These are phyloP conservation scores for Zele albiditarsus DNA, from an alignment of 2,888 invertebrate genomes.

Conservation along the genomic window DNA sequence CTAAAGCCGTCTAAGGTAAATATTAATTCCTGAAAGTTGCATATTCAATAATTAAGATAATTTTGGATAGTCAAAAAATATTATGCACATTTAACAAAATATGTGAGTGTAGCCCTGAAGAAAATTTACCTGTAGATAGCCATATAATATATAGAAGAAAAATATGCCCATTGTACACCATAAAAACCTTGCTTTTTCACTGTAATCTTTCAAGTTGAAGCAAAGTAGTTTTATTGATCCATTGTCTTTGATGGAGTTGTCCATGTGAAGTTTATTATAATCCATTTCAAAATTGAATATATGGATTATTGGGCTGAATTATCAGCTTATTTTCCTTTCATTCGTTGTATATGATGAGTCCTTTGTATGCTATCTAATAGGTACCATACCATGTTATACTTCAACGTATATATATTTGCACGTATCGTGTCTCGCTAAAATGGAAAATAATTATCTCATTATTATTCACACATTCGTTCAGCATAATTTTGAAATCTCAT, in stretches of 20 bases:
- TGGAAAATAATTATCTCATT: too few relatives aligned
- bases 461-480: too few relatives aligned
- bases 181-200: constrained; percentile 81
- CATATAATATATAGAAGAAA: constrained; percentile 91
- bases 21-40: constrained; percentile 82
- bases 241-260: constrained; percentile 60
- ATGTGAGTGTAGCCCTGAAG: neutral
- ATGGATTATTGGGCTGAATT: neutral
- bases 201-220: constrained; percentile 81
- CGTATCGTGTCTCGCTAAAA: too few relatives aligned
- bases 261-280: constrained; percentile 36
- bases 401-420: too few relatives aligned
- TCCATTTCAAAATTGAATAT: constrained; percentile 15
- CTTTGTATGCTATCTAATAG: too few relatives aligned
- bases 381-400: too few relatives aligned
- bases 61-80: neutral
- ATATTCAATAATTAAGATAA: neutral
- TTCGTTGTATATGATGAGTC: too few relatives aligned
- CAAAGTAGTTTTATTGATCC: constrained; percentile 80
- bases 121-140: constrained; percentile 82
- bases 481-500: too few relatives aligned
- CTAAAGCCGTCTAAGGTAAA: constrained; percentile 93
- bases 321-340: neutral
- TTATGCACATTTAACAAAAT: neutral
- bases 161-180: constrained; percentile 88